Evolutionary conservation across 2,797 vertebrate genomes (phyloP).

Genomic region (Lutjanus campechanus): DNA sequence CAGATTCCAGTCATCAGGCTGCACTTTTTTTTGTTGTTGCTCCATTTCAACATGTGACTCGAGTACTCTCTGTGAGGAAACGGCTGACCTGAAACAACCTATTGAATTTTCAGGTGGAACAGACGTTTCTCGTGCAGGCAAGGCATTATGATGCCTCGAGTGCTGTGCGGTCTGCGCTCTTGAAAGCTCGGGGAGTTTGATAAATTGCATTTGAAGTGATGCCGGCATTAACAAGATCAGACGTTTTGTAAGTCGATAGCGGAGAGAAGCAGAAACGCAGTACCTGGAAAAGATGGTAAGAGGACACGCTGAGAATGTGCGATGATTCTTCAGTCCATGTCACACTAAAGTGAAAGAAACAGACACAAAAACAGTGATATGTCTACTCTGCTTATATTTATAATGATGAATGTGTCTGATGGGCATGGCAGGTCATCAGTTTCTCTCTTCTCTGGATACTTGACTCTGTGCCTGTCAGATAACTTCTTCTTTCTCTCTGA

Average conservation of each 20-base stretch:
- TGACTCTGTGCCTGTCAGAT: background rate
- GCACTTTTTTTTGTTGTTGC: too few species aligned
- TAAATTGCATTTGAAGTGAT: slow-evolving; percentile 25
- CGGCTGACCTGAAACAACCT: background rate
- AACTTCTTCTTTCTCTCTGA: too few species aligned
- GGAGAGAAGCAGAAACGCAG: background rate
- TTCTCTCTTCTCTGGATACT: background rate
- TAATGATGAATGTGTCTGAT: background rate
- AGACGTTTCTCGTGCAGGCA: background rate
- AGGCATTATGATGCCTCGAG: background rate
- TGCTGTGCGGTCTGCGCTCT: background rate
- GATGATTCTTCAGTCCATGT: background rate
- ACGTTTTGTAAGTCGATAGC: background rate
- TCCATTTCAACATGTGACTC: background rate
- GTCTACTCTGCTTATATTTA: background rate
- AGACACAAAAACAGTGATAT: too few species aligned
- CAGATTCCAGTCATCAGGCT: background rate
- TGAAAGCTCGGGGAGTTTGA: slow-evolving; percentile 11
- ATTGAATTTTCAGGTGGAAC: background rate
- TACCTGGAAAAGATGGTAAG: background rate
- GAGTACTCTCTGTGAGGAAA: background rate
- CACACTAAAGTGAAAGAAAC: too few species aligned
- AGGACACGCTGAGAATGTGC: background rate
- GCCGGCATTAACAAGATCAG: slow-evolving; percentile 21
- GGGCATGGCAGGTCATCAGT: background rate